Evolutionary conservation across 2,888 invertebrate genomes (phyloP), one percentile per base, ranked within the genome.

Genomic region (Leptarthrus brevirostris): DNA sequence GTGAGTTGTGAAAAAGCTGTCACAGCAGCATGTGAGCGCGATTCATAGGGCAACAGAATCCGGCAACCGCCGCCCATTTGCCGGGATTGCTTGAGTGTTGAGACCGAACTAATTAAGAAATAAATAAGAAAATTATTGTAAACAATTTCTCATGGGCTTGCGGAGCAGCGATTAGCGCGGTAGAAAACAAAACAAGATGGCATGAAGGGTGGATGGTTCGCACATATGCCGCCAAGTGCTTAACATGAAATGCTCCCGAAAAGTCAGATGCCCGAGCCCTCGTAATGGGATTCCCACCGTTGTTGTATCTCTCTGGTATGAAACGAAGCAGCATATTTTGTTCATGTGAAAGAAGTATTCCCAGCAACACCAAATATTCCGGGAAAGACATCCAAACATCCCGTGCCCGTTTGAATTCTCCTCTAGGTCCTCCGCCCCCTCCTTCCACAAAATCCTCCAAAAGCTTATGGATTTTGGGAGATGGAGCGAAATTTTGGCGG

Each of bases 61-160:
- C 10, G 64, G 44, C 64, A 26, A 10, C 64, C 64, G 47, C 64
- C 49, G 12, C 52, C 30, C 34, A 8, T 20, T 49, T 52, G 49
- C 18, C n/a, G n/a, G 14, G 47, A 47, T 47, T 47, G 16, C 47
- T 47, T 47, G 16, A 40, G 64, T n/a, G n/a, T 22, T 47, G 20
- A n/a, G 10, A 6, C 14, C 22, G 56, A 72, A 73, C 64, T 73
- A 73, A 73, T 73, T 73, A 73, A 73, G 73, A 73, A 73, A 73
- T 73, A 73, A 73, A 73, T 73, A 64, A 73, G 49, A 61, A 72
- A 72, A 72, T 72, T 72, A 72, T 61, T 72, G 72, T 72, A 52
- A 72, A 72, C 61, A 73, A 64, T 73, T 52, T 64, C 61, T 73
- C 64, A 73, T 64, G 61, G 61, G 61, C 26, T n/a, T 49, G 36